A percentile compares a stretch with the other conserved stretches of the same genome.
phyloP scores from a whole-genome alignment of 2,113 vertebrate species.

The Coturnix japonica region DNA sequence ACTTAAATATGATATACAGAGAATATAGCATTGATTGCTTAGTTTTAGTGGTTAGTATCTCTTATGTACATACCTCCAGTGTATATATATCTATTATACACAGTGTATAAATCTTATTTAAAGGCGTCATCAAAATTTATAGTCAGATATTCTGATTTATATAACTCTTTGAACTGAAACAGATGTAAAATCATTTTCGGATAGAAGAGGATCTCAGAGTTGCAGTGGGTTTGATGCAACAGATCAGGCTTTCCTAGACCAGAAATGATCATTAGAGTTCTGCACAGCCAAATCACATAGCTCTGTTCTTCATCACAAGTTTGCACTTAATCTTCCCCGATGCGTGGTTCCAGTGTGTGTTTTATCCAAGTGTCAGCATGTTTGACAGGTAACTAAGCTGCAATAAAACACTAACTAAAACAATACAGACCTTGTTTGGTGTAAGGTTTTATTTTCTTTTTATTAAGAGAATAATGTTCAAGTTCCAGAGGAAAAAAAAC shows the following conservation, averaged over 20 bases:
- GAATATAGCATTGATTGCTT: constrained; percentile 2
- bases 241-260: constrained; percentile 11
- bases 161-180: constrained; percentile 45
- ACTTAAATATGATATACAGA: not conserved
- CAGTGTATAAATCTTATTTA: constrained; percentile 43
- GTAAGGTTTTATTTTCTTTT: not conserved
- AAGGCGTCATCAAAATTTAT: constrained; percentile 59
- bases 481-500: not conserved
- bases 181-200: constrained; percentile 45
- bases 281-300: not conserved
- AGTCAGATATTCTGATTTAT: constrained; percentile 55
- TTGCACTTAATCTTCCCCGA: not conserved
- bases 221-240: not conserved
- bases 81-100: not conserved
- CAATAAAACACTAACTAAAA: constrained; percentile 26
- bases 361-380: constrained; percentile 54
- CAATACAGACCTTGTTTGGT: constrained; percentile 10
- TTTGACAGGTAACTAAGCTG: constrained; percentile 47
- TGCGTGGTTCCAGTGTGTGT: not conserved
- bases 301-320: constrained; percentile 22
- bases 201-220: not conserved
- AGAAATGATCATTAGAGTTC: constrained; percentile 30
- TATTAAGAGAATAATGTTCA: not conserved
- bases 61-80: not conserved
- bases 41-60: constrained; percentile 34